These are phyloP conservation scores for Calephelis virginiensis DNA, from an alignment of 1,140 invertebrate genomes.

Conservation along the genomic window DNA sequence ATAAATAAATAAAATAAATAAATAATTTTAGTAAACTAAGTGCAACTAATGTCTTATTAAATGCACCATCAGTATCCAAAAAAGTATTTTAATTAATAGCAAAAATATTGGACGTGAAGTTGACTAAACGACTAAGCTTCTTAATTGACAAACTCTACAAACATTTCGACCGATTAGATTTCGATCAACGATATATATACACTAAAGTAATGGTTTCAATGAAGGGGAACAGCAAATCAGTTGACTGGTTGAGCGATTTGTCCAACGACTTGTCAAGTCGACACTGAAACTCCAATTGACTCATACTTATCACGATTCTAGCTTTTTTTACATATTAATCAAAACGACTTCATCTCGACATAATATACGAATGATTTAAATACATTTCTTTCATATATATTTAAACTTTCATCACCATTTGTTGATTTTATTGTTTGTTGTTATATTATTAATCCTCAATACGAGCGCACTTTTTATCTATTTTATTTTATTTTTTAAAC, in stretches of 20 bases:
- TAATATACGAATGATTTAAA: constrained; percentile 7
- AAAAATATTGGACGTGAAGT: background rate
- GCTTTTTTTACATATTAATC: constrained; percentile 11
- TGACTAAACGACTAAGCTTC: background rate
- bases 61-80: no score
- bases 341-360: background rate
- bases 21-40: no score
- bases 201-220: constrained; percentile 5
- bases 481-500: no score
- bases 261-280: constrained; percentile 13
- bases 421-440: no score
- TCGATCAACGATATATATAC: background rate
- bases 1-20: no score
- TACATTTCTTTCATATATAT: background rate
- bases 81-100: no score
- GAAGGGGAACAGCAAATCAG: background rate
- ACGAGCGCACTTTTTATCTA: no score
- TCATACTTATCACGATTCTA: constrained; percentile 15
- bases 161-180: background rate
- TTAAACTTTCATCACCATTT: no score
- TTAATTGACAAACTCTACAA: background rate
- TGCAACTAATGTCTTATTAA: no score
- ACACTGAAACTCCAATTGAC: constrained; percentile 6
- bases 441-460: no score
- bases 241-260: constrained; percentile 16